Base-by-base conservation (phyloP, 2,113 vertebrate species). In the Rhabdomys dilectus region DNA sequence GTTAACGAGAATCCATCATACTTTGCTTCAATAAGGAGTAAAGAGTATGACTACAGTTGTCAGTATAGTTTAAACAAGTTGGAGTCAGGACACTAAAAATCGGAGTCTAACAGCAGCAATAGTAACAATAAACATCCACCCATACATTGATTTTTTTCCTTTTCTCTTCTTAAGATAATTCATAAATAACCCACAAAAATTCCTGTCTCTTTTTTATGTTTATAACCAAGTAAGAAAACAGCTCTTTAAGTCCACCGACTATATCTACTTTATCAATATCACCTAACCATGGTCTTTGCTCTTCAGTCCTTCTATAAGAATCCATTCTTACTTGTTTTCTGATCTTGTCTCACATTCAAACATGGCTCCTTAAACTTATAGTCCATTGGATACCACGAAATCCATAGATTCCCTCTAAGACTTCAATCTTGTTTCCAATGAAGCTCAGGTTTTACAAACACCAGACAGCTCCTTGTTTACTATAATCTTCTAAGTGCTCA, bases 381-480 rank as follows among this genome's bases (percentile, higher is more conserved):
- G 81, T 96, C 88, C 48, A 90, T 78, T 94, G 91, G 72, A 98
- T 96, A 97, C 96, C 62, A 93, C 91, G 95, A 97, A 91, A 78
- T 95, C 97, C 2, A 97, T 87, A 53, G 62, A 81, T 95, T 24
- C 45, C 73, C 73, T 91, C 89, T 31, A 31, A 42, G 22, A 26
- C 45, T 58, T 76, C 17, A 48, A 4, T 66, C 68, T 12, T 87
- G 48, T 21, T 70, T 88, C 51, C 12, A 5, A 80, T 82, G 39
- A 66, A 62, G 48, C 21, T 66, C 22, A 73, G 9, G 24, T 81
- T 91, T 92, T 92, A 45, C 42, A 86, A 77, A 56, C 34, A 70
- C 48, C 68, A 62, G 36, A 36, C 5, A 22, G 7, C 26, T 70
- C 11, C 34, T 82, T n/a, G 53, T 72, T 64, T 73, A 70, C 53